Evolutionary conservation across 2,888 invertebrate species (phyloP), one percentile per base, ranked within the genome.

Genomic region (Dioctria linearis): DNA sequence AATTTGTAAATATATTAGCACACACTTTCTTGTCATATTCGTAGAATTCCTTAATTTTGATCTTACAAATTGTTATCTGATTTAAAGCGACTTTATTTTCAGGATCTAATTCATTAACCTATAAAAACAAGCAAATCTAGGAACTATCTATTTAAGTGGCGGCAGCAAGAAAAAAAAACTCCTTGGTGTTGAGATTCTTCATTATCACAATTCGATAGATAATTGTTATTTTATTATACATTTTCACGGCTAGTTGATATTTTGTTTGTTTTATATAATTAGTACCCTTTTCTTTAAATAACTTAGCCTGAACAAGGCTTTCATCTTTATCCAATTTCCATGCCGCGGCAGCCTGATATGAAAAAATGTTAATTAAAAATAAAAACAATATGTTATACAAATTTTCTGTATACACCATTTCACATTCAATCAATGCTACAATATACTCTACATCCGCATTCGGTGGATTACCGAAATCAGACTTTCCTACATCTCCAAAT

Each of bases 1-100:
- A 95, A 89, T 96, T 97, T 85, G 96, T 94, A 89, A 99, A 99
- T 96, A 99, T 98, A 88, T 96, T 97, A 11, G 95, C 95, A 89
- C 97, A 99, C 54, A 96, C 91, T 86, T 94, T 92, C 90, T 95
- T 97, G 88, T 98, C 97, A 82, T 93, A 93, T 80, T 93, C 91
- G 83, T 93, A 91, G 85, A 95, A 93, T 84, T 95, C 93, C 87
- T 94, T 94, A 25, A 98, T 90, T 82, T 93, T 91, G 81, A 93
- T 91, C 82, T 93, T 92, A 89, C 96, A 96, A 76, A 93, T 87
- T 5, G 90, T 86, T 54, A 96, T 90, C 87, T 96, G 95, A 86
- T 94, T 93, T 54, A 92, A 91, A 0, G 97, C 98, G n/a, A 96
- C 96, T 90, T 92, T 95, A 89, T 99, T 99, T 80, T 92, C 92